Percentiles rank a stretch among this genome's conserved stretches.
phyloP scores from a whole-genome alignment of 2,113 vertebrate genomes.

The Tringa solitaria region DNA sequence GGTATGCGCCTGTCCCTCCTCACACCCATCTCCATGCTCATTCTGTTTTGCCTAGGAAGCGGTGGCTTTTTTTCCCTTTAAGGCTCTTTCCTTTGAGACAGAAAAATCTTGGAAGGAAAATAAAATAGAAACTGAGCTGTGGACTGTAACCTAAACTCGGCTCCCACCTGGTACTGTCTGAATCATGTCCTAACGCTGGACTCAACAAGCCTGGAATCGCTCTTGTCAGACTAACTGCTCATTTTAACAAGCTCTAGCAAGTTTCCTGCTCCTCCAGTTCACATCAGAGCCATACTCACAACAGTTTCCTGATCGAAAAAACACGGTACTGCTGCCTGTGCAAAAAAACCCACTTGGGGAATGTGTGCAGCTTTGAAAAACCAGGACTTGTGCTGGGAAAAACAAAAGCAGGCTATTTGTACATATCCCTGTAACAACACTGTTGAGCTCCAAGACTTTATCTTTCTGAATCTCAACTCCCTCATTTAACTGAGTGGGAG shows the following conservation, averaged over 20 bases:
- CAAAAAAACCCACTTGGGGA: background rate
- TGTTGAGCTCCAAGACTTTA: background rate
- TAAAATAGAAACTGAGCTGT: background rate
- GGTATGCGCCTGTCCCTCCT: background rate
- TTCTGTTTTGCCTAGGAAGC: background rate
- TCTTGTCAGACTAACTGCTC: background rate
- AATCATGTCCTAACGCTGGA: background rate
- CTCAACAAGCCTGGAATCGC: background rate
- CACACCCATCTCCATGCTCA: rapidly evolving
- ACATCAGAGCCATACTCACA: background rate
- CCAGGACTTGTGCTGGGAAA: background rate
- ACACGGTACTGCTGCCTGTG: background rate
- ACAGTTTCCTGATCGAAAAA: background rate
- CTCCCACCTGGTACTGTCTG: background rate
- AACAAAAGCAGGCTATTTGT: background rate
- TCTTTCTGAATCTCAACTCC: background rate
- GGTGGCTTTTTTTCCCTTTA: background rate
- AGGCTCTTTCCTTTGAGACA: background rate
- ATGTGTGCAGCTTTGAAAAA: background rate
- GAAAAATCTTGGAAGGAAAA: background rate
- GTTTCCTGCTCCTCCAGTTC: background rate
- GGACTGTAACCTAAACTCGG: background rate
- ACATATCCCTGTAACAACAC: background rate
- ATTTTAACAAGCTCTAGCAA: background rate
- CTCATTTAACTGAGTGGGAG: background rate